Percentiles rank a stretch among this genome's conserved stretches.
Evolutionary conservation across 2,797 vertebrate genomes (phyloP).

Genomic region (Rhynchonycteris naso): DNA sequence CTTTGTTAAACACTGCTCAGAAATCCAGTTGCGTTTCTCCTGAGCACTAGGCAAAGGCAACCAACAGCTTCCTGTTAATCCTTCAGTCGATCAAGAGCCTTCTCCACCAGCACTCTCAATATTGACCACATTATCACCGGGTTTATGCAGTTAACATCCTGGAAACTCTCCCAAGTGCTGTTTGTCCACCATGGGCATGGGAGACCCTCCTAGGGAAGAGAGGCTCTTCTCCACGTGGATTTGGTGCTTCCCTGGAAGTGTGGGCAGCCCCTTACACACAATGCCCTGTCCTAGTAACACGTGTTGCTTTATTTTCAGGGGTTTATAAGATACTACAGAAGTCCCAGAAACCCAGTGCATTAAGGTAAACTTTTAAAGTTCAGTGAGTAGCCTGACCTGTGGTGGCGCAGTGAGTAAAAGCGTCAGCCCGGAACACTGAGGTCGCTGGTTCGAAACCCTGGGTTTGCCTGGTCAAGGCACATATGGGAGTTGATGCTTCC

Average conservation of each 20-base stretch:
- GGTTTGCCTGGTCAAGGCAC: no score
- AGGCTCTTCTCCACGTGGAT: not conserved
- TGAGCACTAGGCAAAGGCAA: not conserved
- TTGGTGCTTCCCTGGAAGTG: not conserved
- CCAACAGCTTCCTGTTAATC: not conserved
- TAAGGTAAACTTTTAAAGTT: conserved; percentile 89
- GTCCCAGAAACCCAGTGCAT: conserved; percentile 86
- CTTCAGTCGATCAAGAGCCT: not conserved
- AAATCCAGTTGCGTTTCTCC: not conserved
- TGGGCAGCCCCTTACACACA: conserved; percentile 11
- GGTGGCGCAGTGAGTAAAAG: no score
- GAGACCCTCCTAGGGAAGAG: not conserved
- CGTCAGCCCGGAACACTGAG: no score
- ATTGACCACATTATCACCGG: accelerated
- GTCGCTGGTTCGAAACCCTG: no score
- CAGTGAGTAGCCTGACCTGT: no score
- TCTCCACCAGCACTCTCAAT: not conserved
- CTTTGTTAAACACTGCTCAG: not conserved
- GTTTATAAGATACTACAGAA: conserved; percentile 91
- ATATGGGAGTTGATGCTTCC: no score
- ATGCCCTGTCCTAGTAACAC: not conserved
- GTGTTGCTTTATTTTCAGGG: conserved; percentile 87
- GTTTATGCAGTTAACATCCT: accelerated
- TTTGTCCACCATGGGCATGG: not conserved
- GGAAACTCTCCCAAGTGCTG: not conserved